phyloP scores from a whole-genome alignment of 2,113 vertebrate species.

The Cryptomyrus ogoouensis region DNA sequence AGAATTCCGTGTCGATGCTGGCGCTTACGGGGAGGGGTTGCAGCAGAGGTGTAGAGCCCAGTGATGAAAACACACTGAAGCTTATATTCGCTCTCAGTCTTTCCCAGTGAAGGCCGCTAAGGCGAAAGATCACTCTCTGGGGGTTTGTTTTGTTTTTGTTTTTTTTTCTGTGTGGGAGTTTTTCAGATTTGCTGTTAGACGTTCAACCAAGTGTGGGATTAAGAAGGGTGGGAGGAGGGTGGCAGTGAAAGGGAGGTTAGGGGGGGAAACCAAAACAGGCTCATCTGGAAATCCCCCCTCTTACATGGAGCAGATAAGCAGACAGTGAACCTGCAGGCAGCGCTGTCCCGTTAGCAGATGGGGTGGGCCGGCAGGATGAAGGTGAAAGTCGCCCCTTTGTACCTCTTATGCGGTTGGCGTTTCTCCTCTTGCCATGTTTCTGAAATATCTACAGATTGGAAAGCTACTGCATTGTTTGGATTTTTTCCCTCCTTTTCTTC shows the following conservation, averaged over 20 bases:
- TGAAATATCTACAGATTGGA: slow-evolving; percentile 52
- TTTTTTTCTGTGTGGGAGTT: not conserved
- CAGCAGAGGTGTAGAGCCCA: not conserved
- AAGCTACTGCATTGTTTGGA: slow-evolving; percentile 54
- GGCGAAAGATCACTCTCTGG: not conserved
- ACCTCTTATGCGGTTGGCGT: slow-evolving; percentile 44
- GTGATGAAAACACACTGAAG: not conserved
- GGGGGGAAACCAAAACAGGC: slow-evolving; percentile 60
- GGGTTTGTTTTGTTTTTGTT: not conserved
- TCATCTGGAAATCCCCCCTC: slow-evolving; percentile 37
- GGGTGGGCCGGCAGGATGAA: slow-evolving; percentile 46
- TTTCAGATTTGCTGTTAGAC: not conserved
- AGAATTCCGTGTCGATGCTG: not conserved
- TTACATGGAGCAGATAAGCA: slow-evolving; percentile 57
- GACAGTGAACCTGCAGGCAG: slow-evolving; percentile 56
- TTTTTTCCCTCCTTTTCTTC: slow-evolving; percentile 19
- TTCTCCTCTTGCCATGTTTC: slow-evolving; percentile 47
- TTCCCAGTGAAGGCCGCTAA: not conserved
- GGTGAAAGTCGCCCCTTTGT: slow-evolving; percentile 64
- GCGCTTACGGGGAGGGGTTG: not conserved
- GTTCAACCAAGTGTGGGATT: not conserved
- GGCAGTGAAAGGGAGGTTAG: not conserved
- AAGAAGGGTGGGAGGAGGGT: not conserved
- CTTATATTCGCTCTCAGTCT: not conserved
- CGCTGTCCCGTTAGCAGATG: slow-evolving; percentile 41